Evolutionary conservation across 1,140 invertebrate species (phyloP).

Genomic region (Diorhabda elongata): DNA sequence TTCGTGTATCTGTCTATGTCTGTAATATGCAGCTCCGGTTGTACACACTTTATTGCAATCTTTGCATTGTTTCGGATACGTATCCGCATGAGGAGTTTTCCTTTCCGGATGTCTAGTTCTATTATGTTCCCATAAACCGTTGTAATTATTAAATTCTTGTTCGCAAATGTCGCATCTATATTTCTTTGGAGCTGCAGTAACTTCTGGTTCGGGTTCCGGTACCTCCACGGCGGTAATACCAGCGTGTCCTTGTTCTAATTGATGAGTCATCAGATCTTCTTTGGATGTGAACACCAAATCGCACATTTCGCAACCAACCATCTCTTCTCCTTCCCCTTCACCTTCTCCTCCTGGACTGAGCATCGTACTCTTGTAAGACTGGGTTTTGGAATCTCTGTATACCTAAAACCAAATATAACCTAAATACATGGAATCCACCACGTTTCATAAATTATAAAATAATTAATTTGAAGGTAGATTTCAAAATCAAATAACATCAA

Average conservation of each 20-base stretch:
- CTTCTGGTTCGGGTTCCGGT: constrained; percentile 7
- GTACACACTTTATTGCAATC: constrained; percentile 37
- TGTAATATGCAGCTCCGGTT: constrained; percentile 31
- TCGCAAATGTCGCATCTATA: constrained; percentile 33
- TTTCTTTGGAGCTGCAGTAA: constrained; percentile 23
- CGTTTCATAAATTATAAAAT: too few species aligned
- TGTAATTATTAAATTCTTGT: constrained; percentile 31
- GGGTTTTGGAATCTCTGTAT: constrained; percentile 47
- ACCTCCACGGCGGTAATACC: not conserved
- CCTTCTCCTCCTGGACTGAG: constrained; percentile 32
- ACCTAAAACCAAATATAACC: not conserved
- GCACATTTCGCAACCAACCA: constrained; percentile 35
- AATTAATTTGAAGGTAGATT: too few species aligned
- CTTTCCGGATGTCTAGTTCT: constrained; percentile 31
- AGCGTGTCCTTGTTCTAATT: constrained; percentile 21
- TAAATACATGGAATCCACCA: too few species aligned
- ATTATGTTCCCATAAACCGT: constrained; percentile 38
- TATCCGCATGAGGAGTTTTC: constrained; percentile 10
- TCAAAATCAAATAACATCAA: too few species aligned
- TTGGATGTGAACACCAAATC: constrained; percentile 33
- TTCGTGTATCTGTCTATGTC: constrained; percentile 39
- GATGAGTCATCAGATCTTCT: constrained; percentile 35
- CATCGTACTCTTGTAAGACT: constrained; percentile 35
- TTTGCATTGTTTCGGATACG: constrained; percentile 37
- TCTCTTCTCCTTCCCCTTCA: constrained; percentile 16